Conservation (phyloP, 2,888 invertebrate genomes). For the Phania funesta region DNA sequence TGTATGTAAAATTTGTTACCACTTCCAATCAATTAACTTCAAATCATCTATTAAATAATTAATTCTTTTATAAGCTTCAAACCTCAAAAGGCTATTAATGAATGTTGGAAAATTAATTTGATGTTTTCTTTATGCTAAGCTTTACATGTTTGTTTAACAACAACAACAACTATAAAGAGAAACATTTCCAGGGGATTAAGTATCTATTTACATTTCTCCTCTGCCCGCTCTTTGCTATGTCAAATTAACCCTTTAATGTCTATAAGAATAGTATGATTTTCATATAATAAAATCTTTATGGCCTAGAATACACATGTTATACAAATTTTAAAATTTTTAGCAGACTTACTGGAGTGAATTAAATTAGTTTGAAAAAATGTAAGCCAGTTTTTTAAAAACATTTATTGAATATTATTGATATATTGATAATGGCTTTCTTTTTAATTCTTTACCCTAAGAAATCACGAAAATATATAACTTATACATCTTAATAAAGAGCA, state of each 20-base stretch:
- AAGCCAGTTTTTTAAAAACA: too few species aligned
- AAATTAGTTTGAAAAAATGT: too few species aligned
- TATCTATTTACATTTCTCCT: constrained; percentile 39
- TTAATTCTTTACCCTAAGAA: too few species aligned
- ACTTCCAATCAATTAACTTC: background rate
- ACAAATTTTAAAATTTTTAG: too few species aligned
- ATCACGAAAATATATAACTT: too few species aligned
- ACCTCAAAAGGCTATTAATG: constrained; percentile 44
- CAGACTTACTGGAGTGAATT: too few species aligned
- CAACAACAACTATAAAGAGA: background rate
- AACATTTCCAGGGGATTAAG: constrained; percentile 33
- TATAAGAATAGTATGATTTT: too few species aligned
- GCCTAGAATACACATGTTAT: too few species aligned
- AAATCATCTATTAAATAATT: constrained; percentile 36
- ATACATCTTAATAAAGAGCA: too few species aligned
- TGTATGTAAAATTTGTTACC: background rate
- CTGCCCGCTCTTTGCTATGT: background rate
- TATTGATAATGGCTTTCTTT: too few species aligned
- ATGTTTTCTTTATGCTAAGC: constrained; percentile 43
- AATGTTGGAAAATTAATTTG: constrained; percentile 46
- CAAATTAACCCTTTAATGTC: constrained; percentile 14
- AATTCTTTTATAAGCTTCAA: constrained; percentile 22
- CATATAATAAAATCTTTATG: too few species aligned
- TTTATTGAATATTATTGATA: too few species aligned
- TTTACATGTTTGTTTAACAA: constrained; percentile 39